Percentiles rank a stretch among this genome's conserved stretches.
These are phyloP conservation scores for Campoletis sonorensis DNA, from an alignment of 1,140 invertebrate species.

Conservation along the genomic window DNA sequence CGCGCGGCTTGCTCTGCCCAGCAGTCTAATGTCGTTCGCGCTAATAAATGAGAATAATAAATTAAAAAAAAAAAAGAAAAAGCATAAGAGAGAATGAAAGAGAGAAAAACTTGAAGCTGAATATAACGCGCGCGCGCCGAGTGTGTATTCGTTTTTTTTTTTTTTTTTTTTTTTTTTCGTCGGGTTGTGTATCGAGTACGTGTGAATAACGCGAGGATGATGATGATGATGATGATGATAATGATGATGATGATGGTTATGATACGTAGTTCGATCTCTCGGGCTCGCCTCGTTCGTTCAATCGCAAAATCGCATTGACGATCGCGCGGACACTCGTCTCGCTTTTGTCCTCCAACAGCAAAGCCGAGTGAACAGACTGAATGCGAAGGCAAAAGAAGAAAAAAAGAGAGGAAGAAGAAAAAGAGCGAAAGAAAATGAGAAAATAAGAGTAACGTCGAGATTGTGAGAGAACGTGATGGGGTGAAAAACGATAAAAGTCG, in stretches of 20 bases:
- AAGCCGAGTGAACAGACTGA: slow-evolving; percentile 1
- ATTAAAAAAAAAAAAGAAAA: slow-evolving; percentile 34
- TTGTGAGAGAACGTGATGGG: slow-evolving; percentile 43
- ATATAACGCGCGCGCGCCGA: slow-evolving; percentile 49
- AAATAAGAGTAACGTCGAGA: background rate
- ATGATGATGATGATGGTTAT: slow-evolving; percentile 39
- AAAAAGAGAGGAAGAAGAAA: too few relatives aligned
- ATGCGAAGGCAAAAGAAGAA: background rate
- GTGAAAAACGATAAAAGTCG: slow-evolving; percentile 32
- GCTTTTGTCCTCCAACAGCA: background rate
- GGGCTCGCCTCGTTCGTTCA: slow-evolving; percentile 34
- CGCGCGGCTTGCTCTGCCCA: slow-evolving; percentile 66
- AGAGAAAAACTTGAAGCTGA: slow-evolving; percentile 44
- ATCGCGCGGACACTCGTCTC: slow-evolving; percentile 22
- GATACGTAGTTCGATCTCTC: slow-evolving; percentile 41
- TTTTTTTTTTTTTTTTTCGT: slow-evolving; percentile 45
- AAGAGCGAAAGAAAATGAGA: too few relatives aligned
- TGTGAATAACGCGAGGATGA: slow-evolving; percentile 18
- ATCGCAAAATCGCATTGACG: slow-evolving; percentile 22
- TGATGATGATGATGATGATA: slow-evolving; percentile 32
- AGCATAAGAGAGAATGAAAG: background rate
- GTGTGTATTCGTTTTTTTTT: slow-evolving; percentile 44
- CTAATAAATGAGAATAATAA: slow-evolving; percentile 47
- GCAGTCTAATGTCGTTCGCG: slow-evolving; percentile 67
- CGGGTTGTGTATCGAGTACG: slow-evolving; percentile 44